A percentile compares a stretch with the other conserved stretches of the same genome.
Evolutionary conservation across 2,888 invertebrate species (phyloP).

Genomic region (Shargacucullia verbasci): DNA sequence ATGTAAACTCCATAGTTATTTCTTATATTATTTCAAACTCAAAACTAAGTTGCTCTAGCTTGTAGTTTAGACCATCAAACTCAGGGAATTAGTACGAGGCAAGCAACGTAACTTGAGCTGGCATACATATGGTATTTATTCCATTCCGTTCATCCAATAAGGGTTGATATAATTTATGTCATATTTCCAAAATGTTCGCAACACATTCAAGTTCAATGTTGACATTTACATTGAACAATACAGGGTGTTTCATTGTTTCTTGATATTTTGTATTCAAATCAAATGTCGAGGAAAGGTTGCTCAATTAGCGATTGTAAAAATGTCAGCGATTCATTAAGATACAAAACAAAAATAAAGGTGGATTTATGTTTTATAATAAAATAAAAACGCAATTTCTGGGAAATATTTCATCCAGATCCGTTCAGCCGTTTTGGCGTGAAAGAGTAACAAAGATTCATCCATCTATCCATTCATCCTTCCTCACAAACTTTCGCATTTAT

Average conservation of each 20-base stretch:
- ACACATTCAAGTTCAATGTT: slow-evolving; percentile 80
- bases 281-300: slow-evolving; percentile 70
- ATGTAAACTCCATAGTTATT: too few relatives aligned
- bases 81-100: slow-evolving; percentile 76
- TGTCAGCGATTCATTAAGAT: slow-evolving; percentile 62
- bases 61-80: slow-evolving; percentile 53
- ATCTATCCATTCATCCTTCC: too few relatives aligned
- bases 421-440: too few relatives aligned
- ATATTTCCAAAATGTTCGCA: slow-evolving; percentile 78
- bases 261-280: slow-evolving; percentile 68
- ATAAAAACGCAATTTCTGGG: too few relatives aligned
- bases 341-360: slow-evolving; percentile 34
- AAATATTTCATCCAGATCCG: not conserved
- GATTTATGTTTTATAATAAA: too few relatives aligned
- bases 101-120: slow-evolving; percentile 81
- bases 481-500: not conserved
- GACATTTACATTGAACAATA: slow-evolving; percentile 84
- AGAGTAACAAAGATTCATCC: too few relatives aligned
- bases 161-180: slow-evolving; percentile 87
- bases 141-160: slow-evolving; percentile 77
- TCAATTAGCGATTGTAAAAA: slow-evolving; percentile 62
- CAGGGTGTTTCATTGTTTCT: slow-evolving; percentile 76
- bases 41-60: slow-evolving; percentile 39
- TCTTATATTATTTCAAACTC: too few relatives aligned
- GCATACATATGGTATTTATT: slow-evolving; percentile 87